A percentile compares a stretch with the other conserved stretches of the same genome.
Conservation (phyloP, 2,113 vertebrate species). For the Hyperoodon ampullatus region DNA sequence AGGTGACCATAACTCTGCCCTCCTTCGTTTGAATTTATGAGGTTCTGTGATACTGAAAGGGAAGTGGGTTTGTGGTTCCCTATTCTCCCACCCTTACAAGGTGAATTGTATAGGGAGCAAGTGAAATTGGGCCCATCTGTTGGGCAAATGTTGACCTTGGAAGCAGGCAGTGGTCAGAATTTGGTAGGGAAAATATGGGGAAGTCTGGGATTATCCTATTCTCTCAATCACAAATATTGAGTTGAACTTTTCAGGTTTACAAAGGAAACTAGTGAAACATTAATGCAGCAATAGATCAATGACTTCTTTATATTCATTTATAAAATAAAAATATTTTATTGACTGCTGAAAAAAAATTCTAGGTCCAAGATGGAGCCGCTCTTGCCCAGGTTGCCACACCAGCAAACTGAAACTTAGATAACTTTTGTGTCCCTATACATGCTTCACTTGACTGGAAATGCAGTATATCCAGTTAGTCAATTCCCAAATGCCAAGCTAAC, state of each 20-base stretch:
- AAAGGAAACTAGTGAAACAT: background rate
- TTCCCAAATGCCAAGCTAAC: no score
- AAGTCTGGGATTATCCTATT: no score
- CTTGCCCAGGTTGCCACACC: no score
- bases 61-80: background rate
- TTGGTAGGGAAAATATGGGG: no score
- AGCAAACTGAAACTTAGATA: no score
- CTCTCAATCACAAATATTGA: background rate
- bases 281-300: background rate
- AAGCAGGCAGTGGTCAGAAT: no score
- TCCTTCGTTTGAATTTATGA: background rate
- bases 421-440: no score
- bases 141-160: no score
- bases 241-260: background rate
- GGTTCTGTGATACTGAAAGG: background rate
- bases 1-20: background rate
- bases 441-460: no score
- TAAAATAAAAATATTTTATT: constrained; percentile 16
- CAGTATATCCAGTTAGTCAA: no score
- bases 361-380: no score
- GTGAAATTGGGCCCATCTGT: background rate
- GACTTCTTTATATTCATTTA: background rate
- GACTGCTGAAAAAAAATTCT: background rate
- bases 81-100: accelerated
- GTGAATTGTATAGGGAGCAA: background rate